phyloP scores from a whole-genome alignment of 2,888 invertebrate species.

The Scaptomyza polygonia region DNA sequence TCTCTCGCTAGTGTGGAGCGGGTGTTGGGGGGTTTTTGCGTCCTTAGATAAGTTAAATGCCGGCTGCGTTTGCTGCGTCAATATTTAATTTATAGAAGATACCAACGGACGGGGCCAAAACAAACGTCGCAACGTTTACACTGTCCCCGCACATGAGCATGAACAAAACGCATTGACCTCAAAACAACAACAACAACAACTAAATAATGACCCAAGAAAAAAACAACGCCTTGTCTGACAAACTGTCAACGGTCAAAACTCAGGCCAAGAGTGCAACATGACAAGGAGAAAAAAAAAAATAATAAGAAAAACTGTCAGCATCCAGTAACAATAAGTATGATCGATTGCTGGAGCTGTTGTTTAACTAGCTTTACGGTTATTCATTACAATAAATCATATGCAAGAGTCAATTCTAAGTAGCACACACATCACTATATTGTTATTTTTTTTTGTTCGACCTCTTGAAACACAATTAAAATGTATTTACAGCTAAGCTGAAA shows the following conservation, averaged over 20 bases:
- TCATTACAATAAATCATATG: slow-evolving; percentile 34
- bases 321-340: slow-evolving; percentile 48
- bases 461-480: neutral
- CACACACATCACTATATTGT: neutral
- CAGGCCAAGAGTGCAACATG: slow-evolving; percentile 6
- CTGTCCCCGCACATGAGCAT: slow-evolving; percentile 28
- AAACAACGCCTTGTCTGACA: slow-evolving; percentile 3
- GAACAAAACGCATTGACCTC: slow-evolving; percentile 43
- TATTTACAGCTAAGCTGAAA: no score
- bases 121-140: slow-evolving; percentile 10
- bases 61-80: slow-evolving; percentile 46
- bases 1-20: neutral
- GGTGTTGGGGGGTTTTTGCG: no score
- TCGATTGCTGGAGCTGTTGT: slow-evolving; percentile 46
- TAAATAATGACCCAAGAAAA: neutral
- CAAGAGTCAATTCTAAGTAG: slow-evolving; percentile 19
- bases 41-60: slow-evolving; percentile 54
- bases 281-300: slow-evolving; percentile 7
- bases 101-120: slow-evolving; percentile 15
- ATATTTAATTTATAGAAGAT: slow-evolving; percentile 60
- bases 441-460: neutral
- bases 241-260: slow-evolving; percentile 7
- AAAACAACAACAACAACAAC: slow-evolving; percentile 10
- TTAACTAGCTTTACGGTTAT: slow-evolving; percentile 12
- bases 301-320: slow-evolving; percentile 44